Evolutionary conservation across 2,797 vertebrate species (phyloP).

Genomic region (Hypotaenidia philippensis): DNA sequence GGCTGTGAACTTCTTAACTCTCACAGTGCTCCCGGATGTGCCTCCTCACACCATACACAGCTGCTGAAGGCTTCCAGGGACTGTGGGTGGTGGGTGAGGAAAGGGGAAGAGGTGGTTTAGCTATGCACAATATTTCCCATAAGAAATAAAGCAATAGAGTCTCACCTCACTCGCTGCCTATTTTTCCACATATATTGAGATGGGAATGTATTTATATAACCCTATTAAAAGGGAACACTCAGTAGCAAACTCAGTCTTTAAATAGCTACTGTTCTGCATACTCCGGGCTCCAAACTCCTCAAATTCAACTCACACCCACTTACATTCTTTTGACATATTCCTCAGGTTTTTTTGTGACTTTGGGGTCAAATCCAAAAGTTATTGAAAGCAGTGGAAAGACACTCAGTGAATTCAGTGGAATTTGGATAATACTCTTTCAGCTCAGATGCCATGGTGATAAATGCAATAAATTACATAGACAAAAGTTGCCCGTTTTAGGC

Average conservation of each 20-base stretch:
- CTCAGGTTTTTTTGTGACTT: conserved; percentile 55
- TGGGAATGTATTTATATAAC: conserved; percentile 73
- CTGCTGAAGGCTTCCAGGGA: conserved; percentile 34
- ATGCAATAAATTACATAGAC: conserved; percentile 53
- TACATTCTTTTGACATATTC: conserved; percentile 72
- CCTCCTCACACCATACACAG: conserved; percentile 20
- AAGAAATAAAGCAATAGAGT: conserved; percentile 59
- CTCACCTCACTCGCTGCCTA: conserved; percentile 48
- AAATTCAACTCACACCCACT: conserved; percentile 72
- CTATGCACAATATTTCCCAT: conserved; percentile 67
- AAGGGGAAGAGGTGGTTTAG: conserved; percentile 44
- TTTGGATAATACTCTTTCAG: conserved; percentile 37
- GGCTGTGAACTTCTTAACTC: conserved; percentile 60
- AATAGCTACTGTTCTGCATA: conserved; percentile 71
- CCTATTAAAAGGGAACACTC: conserved; percentile 65
- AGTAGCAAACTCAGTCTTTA: conserved; percentile 44
- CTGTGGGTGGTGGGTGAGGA: conserved; percentile 62
- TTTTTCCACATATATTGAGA: conserved; percentile 63
- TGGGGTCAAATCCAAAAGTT: conserved; percentile 52
- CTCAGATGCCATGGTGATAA: conserved; percentile 60
- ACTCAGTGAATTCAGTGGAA: conserved; percentile 54
- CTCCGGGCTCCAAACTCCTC: conserved; percentile 28
- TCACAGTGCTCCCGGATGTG: neutral
- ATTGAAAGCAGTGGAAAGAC: conserved; percentile 67
- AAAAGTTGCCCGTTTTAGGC: conserved; percentile 21